phyloP scores from a whole-genome alignment of 2,797 vertebrate genomes.

The Semaprochilodus insignis region DNA sequence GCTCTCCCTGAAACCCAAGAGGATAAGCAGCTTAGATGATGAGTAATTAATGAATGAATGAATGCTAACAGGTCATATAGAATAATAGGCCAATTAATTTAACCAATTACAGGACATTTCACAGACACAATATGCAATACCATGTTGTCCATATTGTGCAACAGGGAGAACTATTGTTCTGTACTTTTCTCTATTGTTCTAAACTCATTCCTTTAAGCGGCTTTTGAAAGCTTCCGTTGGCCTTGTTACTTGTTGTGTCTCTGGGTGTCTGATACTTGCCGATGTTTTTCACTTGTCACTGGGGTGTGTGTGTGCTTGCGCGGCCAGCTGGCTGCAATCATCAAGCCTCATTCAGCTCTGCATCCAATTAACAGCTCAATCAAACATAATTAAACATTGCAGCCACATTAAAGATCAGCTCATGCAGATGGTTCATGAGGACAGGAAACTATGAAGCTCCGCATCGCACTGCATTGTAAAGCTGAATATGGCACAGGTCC shows the following conservation, averaged over 20 bases:
- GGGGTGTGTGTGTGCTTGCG: conserved; percentile 4
- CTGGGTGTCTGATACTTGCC: background rate
- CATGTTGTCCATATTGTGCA: background rate
- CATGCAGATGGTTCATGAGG: conserved; percentile 36
- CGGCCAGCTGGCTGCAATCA: conserved; percentile 66
- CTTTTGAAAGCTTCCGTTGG: background rate
- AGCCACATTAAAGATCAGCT: conserved; percentile 50
- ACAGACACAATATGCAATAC: background rate
- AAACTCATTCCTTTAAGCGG: background rate
- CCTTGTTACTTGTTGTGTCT: background rate
- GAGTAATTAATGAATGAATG: too few relatives aligned
- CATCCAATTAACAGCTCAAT: conserved; percentile 67
- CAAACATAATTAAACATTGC: conserved; percentile 66
- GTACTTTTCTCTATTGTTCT: background rate
- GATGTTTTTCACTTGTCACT: conserved; percentile 38
- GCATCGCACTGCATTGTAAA: conserved; percentile 9
- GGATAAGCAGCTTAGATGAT: too few relatives aligned
- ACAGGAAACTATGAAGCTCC: conserved; percentile 40
- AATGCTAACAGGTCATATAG: too few relatives aligned
- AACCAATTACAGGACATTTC: too few relatives aligned
- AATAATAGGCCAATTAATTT: too few relatives aligned
- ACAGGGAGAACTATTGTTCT: background rate
- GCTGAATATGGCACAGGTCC: conserved; percentile 25
- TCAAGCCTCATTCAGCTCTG: conserved; percentile 50
- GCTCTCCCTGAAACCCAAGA: too few relatives aligned